Percentiles rank a stretch among this genome's conserved stretches.
Conservation (phyloP, 2,888 invertebrate species). For the Tetanocera ferruginea region DNA sequence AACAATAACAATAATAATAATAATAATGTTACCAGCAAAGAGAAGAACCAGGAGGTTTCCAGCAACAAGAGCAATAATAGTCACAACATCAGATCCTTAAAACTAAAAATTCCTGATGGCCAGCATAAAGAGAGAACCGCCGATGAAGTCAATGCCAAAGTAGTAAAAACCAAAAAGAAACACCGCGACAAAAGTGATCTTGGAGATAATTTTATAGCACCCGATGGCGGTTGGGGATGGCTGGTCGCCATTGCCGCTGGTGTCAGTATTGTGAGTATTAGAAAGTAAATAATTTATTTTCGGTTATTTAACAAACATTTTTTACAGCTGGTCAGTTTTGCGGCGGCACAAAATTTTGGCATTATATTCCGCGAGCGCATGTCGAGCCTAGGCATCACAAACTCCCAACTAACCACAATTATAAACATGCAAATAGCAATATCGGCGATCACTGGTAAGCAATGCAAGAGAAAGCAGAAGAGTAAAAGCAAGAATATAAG, state of each 20-base stretch:
- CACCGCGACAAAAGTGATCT: conserved; percentile 67
- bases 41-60: background rate
- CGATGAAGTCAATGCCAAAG: conserved; percentile 18
- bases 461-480: background rate
- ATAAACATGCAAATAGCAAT: conserved; percentile 81
- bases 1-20: conserved; percentile 9
- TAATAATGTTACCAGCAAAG: conserved; percentile 5
- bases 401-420: conserved; percentile 78
- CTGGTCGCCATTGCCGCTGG: conserved; percentile 79
- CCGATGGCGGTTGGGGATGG: conserved; percentile 85
- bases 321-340: conserved; percentile 76
- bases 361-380: conserved; percentile 78
- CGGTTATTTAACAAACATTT: background rate
- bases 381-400: conserved; percentile 73
- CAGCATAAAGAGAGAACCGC: conserved; percentile 41
- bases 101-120: conserved; percentile 46
- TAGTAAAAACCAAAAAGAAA: conserved; percentile 56
- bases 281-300: background rate
- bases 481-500: conserved; percentile 25
- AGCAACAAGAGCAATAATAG: conserved; percentile 6
- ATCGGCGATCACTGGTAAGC: conserved; percentile 78
- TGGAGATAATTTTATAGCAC: conserved; percentile 75
- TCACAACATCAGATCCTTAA: conserved; percentile 35
- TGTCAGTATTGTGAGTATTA: conserved; percentile 77
- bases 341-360: conserved; percentile 80